A percentile compares a stretch with the other conserved stretches of the same genome.
Evolutionary conservation across 1,140 invertebrate genomes (phyloP).

Genomic region (Drosophila nebulosa): DNA sequence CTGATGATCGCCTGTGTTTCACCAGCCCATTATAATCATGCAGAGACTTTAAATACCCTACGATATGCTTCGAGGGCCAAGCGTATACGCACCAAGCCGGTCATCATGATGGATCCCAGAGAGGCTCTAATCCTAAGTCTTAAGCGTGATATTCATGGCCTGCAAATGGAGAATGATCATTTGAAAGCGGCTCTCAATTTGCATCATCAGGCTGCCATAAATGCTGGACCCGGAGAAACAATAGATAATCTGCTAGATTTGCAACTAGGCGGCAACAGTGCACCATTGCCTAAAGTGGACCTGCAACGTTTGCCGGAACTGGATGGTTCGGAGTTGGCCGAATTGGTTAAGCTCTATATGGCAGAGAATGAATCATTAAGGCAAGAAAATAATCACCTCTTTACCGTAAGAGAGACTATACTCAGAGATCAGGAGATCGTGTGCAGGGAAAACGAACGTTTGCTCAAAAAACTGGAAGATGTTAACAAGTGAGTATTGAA

Average conservation of each 20-base stretch:
- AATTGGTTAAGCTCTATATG: constrained; percentile 89
- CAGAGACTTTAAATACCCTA: constrained; percentile 95
- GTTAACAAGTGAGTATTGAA: constrained; percentile 87
- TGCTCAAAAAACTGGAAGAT: constrained; percentile 93
- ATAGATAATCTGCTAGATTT: constrained; percentile 45
- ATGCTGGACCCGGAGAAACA: neutral
- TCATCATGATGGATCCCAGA: constrained; percentile 96
- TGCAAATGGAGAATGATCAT: constrained; percentile 96
- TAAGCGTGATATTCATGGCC: constrained; percentile 92
- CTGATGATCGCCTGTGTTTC: constrained; percentile 97
- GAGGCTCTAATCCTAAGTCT: constrained; percentile 94
- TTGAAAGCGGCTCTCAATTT: constrained; percentile 88
- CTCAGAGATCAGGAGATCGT: constrained; percentile 94
- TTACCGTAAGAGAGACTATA: constrained; percentile 88
- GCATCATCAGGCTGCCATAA: constrained; percentile 66
- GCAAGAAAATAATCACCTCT: constrained; percentile 93
- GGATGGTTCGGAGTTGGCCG: constrained; percentile 86
- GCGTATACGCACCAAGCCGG: constrained; percentile 92
- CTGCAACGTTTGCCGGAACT: constrained; percentile 87
- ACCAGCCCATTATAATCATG: constrained; percentile 91
- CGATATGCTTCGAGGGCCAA: constrained; percentile 93
- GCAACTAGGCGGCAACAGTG: constrained; percentile 46
- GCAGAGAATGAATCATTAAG: constrained; percentile 93
- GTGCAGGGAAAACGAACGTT: constrained; percentile 93
- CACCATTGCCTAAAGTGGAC: constrained; percentile 84